A percentile compares a stretch with the other conserved stretches of the same genome.
These are phyloP conservation scores for Limulus polyphemus DNA, from an alignment of 2,888 invertebrate species.

Conservation along the genomic window DNA sequence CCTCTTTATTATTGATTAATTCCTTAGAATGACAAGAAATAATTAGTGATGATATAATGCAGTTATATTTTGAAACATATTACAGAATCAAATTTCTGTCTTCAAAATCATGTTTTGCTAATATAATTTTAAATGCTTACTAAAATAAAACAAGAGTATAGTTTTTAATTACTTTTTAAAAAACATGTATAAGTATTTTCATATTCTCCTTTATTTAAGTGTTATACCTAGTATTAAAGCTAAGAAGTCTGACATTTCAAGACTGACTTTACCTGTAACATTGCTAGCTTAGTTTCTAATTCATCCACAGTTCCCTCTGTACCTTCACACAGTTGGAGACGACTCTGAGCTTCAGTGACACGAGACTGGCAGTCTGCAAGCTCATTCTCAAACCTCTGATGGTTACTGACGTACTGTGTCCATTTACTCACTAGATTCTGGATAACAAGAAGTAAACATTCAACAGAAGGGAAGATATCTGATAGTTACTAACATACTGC, in stretches of 20 bases:
- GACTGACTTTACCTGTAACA: conserved; percentile 44
- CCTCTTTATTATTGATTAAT: conserved; percentile 76
- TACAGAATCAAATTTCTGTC: conserved; percentile 2
- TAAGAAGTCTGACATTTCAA: conserved; percentile 15
- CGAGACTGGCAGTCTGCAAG: conserved; percentile 66
- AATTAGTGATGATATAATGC: conserved; percentile 27
- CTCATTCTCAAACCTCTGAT: conserved; percentile 73
- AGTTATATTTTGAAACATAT: too few species aligned
- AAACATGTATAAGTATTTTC: too few species aligned
- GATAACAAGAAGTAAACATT: conserved; percentile 5
- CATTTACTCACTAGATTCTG: conserved; percentile 71
- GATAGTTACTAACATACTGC: conserved; percentile 72
- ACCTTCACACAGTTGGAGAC: conserved; percentile 70
- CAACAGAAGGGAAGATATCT: conserved; percentile 52
- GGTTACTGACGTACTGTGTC: conserved; percentile 78
- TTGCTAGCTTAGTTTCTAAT: conserved; percentile 66
- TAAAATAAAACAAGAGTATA: too few species aligned
- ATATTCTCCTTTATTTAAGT: too few species aligned
- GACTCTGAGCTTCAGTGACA: conserved; percentile 67
- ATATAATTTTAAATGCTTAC: too few species aligned
- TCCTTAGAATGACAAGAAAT: conserved; percentile 47
- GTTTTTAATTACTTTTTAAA: too few species aligned
- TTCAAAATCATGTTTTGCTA: not conserved
- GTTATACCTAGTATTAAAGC: too few species aligned
- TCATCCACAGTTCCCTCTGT: conserved; percentile 71